Conservation (phyloP, 1,140 invertebrate genomes). For the Ips nitidus region DNA sequence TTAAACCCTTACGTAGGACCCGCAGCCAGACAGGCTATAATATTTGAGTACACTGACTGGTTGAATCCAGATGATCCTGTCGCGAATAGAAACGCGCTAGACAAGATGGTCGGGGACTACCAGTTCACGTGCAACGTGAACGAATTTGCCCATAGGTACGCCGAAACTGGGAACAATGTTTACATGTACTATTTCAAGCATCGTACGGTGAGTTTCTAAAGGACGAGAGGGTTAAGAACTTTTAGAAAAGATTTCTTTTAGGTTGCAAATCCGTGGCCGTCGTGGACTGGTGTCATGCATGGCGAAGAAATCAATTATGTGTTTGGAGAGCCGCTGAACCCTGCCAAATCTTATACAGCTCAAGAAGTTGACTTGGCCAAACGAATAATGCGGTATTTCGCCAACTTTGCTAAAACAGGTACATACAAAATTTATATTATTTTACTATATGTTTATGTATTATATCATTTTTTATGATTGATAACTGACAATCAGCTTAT, state of each 20-base stretch:
- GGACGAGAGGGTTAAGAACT: neutral
- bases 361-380: conserved; percentile 80
- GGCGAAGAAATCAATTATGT: conserved; percentile 95
- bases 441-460: neutral
- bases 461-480: neutral
- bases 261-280: conserved; percentile 82
- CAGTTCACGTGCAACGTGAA: conserved; percentile 96
- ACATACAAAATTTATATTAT: neutral
- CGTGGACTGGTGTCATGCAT: conserved; percentile 95
- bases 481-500: too few relatives aligned
- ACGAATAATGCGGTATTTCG: conserved; percentile 93
- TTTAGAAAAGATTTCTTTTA: conserved; percentile 4
- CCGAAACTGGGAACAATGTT: conserved; percentile 84
- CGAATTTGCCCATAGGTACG: conserved; percentile 85
- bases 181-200: conserved; percentile 97
- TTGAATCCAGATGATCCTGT: conserved; percentile 81
- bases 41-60: conserved; percentile 93
- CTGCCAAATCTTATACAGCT: conserved; percentile 72
- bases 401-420: conserved; percentile 94
- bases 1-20: conserved; percentile 83
- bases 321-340: conserved; percentile 89
- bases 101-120: conserved; percentile 96
- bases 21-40: conserved; percentile 78
- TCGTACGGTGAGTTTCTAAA: conserved; percentile 62
- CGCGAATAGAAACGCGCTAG: conserved; percentile 80